These are phyloP conservation scores for Acanthopleura granulata DNA, from an alignment of 2,888 invertebrate genomes.

Conservation along the genomic window DNA sequence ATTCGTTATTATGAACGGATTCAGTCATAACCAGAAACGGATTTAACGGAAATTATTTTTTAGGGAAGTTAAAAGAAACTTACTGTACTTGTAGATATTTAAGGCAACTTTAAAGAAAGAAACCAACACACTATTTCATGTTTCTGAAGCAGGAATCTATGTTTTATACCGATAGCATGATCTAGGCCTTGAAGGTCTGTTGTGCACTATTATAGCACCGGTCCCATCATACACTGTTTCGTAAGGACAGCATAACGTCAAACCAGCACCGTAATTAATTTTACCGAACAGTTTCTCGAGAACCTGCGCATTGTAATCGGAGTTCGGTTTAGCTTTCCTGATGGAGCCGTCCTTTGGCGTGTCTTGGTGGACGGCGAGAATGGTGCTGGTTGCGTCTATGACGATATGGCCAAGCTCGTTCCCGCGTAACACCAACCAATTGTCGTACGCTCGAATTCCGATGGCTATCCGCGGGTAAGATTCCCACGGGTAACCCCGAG, in stretches of 20 bases:
- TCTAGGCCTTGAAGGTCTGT: too few relatives aligned
- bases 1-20: too few relatives aligned
- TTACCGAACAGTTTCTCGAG: constrained; percentile 39
- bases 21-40: too few relatives aligned
- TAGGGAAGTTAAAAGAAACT: too few relatives aligned
- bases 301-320: constrained; percentile 47
- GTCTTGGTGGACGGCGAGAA: constrained; percentile 56
- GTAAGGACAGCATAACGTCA: constrained; percentile 39
- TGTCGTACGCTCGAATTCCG: constrained; percentile 58
- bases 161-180: too few relatives aligned
- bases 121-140: too few relatives aligned
- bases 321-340: constrained; percentile 42
- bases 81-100: too few relatives aligned
- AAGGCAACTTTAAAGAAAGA: too few relatives aligned
- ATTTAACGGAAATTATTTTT: too few relatives aligned
- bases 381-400: constrained; percentile 51
- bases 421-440: constrained; percentile 55
- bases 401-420: constrained; percentile 40
- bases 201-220: too few relatives aligned
- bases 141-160: too few relatives aligned
- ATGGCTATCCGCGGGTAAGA: constrained; percentile 56
- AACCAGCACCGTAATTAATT: constrained; percentile 44
- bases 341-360: constrained; percentile 52
- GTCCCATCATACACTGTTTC: not conserved
- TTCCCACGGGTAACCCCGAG: constrained; percentile 50